Conservation (phyloP, 2,797 vertebrate species). For the Myotis pilosus region DNA sequence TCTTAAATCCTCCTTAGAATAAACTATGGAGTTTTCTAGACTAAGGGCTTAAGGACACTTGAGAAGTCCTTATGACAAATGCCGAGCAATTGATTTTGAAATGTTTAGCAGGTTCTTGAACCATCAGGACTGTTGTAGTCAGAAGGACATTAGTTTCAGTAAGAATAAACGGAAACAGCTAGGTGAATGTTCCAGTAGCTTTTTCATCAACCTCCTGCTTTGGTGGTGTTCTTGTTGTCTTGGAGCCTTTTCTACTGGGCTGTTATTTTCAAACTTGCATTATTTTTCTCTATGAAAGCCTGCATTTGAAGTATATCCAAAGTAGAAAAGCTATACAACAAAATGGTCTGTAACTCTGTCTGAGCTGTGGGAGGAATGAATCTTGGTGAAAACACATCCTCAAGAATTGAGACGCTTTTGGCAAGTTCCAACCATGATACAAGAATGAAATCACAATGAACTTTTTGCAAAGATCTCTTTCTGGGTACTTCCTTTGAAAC, state of each 20-base stretch:
- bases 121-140: not conserved
- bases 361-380: not conserved
- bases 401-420: slow-evolving; percentile 5
- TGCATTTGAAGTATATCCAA: not conserved
- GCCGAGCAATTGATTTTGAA: slow-evolving; percentile 1
- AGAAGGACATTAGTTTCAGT: not conserved
- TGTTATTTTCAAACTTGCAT: not conserved
- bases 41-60: not conserved
- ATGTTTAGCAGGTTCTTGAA: not conserved
- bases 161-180: not conserved
- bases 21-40: not conserved
- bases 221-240: not conserved
- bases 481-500: slow-evolving; percentile 31
- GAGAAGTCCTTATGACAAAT: slow-evolving; percentile 10
- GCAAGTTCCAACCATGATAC: slow-evolving; percentile 24
- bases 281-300: not conserved
- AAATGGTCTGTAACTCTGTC: not conserved
- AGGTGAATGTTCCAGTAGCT: not conserved
- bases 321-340: not conserved
- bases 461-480: slow-evolving; percentile 52
- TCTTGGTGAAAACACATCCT: slow-evolving; percentile 45
- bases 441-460: not conserved
- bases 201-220: not conserved
- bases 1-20: slow-evolving; percentile 13
- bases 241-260: not conserved